A percentile compares a stretch with the other conserved stretches of the same genome.
Conservation (phyloP, 1,140 invertebrate genomes). For the Littorina saxatilis region DNA sequence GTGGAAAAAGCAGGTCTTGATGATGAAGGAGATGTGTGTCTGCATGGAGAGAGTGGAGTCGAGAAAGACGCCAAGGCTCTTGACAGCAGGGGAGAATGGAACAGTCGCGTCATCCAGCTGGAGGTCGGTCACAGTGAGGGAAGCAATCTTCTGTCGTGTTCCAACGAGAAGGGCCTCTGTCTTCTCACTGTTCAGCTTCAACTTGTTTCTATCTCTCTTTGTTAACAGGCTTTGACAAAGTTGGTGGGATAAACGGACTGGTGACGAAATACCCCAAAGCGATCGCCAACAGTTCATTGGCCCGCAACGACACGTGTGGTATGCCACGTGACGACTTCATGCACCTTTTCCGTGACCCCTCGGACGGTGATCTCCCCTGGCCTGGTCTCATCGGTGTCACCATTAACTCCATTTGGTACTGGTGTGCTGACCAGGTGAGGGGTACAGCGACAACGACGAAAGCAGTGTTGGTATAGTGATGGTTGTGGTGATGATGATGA, state of each 20-base stretch:
- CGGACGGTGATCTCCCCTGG: conserved; percentile 77
- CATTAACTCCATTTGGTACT: conserved; percentile 79
- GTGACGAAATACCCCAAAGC: conserved; percentile 75
- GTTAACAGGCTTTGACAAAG: conserved; percentile 70
- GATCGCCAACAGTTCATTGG: conserved; percentile 66
- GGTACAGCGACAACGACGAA: background rate
- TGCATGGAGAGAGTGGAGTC: too few relatives aligned
- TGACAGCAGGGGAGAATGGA: too few relatives aligned
- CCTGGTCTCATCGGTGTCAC: conserved; percentile 78
- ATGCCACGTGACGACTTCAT: conserved; percentile 74
- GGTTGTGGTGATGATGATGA: too few relatives aligned
- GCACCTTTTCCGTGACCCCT: conserved; percentile 75
- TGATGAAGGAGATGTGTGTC: too few relatives aligned
- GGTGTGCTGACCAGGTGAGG: conserved; percentile 79
- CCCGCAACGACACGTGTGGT: conserved; percentile 61
- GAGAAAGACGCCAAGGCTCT: too few relatives aligned
- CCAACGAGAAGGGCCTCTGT: too few relatives aligned
- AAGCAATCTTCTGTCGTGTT: too few relatives aligned
- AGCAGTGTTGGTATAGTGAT: background rate
- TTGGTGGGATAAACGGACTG: conserved; percentile 76
- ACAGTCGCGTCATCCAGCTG: too few relatives aligned
- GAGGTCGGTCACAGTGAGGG: too few relatives aligned
- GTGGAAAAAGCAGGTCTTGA: too few relatives aligned
- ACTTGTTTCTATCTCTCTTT: too few relatives aligned
- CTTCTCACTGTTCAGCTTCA: too few relatives aligned